Base-by-base conservation (phyloP, 2,797 vertebrate genomes). In the Botia almorhae region DNA sequence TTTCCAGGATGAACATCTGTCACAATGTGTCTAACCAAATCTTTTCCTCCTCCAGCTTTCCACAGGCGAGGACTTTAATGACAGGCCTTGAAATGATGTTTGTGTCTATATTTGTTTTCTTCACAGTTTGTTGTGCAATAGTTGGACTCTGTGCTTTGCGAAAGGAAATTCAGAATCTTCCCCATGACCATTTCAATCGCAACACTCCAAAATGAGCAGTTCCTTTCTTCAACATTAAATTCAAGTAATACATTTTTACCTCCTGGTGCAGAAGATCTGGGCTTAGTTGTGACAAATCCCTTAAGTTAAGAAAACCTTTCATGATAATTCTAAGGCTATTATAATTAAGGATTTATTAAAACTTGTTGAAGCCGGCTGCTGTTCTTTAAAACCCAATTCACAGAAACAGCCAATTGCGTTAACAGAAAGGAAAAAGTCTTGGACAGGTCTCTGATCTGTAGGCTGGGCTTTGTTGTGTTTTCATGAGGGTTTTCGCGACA, bases 1-100 rank as follows among this genome's bases (percentile, higher is more conserved):
- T 75, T 82, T 74, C 43, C 75, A 87, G 75, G 83, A 36, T 61
- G 60, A 69, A 78, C 53, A 56, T 64, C 51, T 70, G 29, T 39
- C 60, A 61, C 21, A 4, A 56, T 81, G 23, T 69, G n/a, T 81
- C 73, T 78, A 46, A 69, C 74, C 11, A 46, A 81, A 39, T 68
- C 26, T 81, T 78, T 55, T 79, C 8, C 33, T 51, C 14, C 48
- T 23, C n/a, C 50, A 65, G 19, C 14, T 76, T 71, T 78, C 63
- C 75, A 51, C 46, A 43, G 71, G 68, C 16, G 29, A 75, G 71
- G 68, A 71, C 48, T 65, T 71, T 65, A 64, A 76, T 43, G 46
- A 70, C 56, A 53, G 46, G 29, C 19, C 63, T 23, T 53, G 46
- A 71, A 71, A 78, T 36, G 0, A 53, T 64, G 58, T 78, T 78